Conservation (phyloP, 2,797 vertebrate species). For the Chelon labrosus region DNA sequence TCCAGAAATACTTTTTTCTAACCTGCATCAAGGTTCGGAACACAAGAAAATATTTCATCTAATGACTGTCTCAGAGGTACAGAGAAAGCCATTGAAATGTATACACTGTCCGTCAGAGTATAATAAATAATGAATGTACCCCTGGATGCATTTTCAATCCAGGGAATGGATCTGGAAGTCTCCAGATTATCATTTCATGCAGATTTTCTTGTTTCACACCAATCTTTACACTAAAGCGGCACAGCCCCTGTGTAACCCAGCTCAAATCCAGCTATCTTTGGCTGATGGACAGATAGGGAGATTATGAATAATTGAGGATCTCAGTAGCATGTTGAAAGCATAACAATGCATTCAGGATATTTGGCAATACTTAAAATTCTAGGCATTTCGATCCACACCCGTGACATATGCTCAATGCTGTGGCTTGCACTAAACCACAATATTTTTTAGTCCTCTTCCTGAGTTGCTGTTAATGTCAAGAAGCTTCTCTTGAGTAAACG, state of each 20-base stretch:
- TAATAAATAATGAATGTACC: constrained; percentile 65
- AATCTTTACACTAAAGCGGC: constrained; percentile 20
- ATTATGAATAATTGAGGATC: constrained; percentile 74
- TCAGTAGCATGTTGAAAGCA: constrained; percentile 58
- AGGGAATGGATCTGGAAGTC: constrained; percentile 34
- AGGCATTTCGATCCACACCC: constrained; percentile 35
- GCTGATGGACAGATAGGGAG: constrained; percentile 62
- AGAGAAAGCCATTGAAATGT: constrained; percentile 41
- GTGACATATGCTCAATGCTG: constrained; percentile 18
- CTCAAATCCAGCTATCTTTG: constrained; percentile 45
- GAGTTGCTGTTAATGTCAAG: constrained; percentile 17
- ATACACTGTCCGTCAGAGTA: constrained; percentile 39
- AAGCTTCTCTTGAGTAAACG: constrained; percentile 80
- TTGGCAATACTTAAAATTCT: constrained; percentile 59
- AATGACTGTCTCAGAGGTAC: constrained; percentile 38
- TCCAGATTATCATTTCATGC: constrained; percentile 54
- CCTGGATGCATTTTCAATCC: constrained; percentile 42
- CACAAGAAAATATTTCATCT: constrained; percentile 23
- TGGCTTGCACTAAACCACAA: background rate
- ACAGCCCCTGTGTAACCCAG: constrained; percentile 27
- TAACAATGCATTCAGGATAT: constrained; percentile 69
- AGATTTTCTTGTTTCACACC: constrained; percentile 51
- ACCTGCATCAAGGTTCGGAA: background rate
- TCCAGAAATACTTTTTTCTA: constrained; percentile 15
- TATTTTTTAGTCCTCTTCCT: constrained; percentile 13